These are phyloP conservation scores for Eupeodes luniger DNA, from an alignment of 2,888 invertebrate genomes.

Conservation along the genomic window DNA sequence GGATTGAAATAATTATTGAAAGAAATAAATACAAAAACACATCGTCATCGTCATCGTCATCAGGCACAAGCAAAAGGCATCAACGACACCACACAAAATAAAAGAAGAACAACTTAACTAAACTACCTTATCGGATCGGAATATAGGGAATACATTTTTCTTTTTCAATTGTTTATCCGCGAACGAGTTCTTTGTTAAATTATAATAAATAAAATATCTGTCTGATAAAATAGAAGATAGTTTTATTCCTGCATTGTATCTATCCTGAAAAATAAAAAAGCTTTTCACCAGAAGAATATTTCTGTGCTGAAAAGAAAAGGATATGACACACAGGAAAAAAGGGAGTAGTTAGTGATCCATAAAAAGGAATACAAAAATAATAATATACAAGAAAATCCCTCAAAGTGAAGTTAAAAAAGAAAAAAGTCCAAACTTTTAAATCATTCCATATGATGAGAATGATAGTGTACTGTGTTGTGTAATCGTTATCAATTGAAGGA, in stretches of 20 bases:
- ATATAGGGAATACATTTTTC: slow-evolving; percentile 30
- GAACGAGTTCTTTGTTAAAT: slow-evolving; percentile 65
- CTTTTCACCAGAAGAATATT: slow-evolving; percentile 35
- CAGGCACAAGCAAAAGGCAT: slow-evolving; percentile 2
- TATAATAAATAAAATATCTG: slow-evolving; percentile 20
- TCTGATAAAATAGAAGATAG: slow-evolving; percentile 8
- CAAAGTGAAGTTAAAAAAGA: slow-evolving; percentile 20
- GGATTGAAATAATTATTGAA: slow-evolving; percentile 16
- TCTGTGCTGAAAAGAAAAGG: slow-evolving; percentile 9
- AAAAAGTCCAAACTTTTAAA: neutral
- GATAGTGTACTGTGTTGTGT: slow-evolving; percentile 41
- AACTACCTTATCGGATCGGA: slow-evolving; percentile 46
- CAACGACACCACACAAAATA: slow-evolving; percentile 29
- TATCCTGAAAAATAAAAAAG: slow-evolving; percentile 45
- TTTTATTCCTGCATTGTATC: slow-evolving; percentile 25
- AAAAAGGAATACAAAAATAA: slow-evolving; percentile 18
- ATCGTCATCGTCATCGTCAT: slow-evolving; percentile 27
- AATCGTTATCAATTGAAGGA: slow-evolving; percentile 42
- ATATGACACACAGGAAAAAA: slow-evolving; percentile 39
- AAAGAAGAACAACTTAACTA: slow-evolving; percentile 39
- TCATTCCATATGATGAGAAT: slow-evolving; percentile 47
- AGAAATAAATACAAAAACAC: slow-evolving; percentile 46
- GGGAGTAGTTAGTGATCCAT: slow-evolving; percentile 43
- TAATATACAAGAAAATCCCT: slow-evolving; percentile 18
- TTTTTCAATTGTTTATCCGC: slow-evolving; percentile 29